phyloP scores from a whole-genome alignment of 2,888 invertebrate genomes.

The Stenurella melanura region DNA sequence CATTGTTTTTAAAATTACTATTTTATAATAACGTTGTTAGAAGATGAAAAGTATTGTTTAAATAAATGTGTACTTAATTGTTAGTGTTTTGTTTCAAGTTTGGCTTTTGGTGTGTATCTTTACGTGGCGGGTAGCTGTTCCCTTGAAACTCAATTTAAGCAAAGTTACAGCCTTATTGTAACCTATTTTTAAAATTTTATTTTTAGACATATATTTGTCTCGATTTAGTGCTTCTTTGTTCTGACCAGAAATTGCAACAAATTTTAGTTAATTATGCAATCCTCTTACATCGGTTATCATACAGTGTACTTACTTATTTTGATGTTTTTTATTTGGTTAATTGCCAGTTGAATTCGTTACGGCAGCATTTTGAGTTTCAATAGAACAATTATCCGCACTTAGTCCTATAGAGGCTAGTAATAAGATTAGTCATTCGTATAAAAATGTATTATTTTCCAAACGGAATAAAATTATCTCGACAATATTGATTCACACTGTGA shows the following conservation, averaged over 20 bases:
- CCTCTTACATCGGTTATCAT: too few relatives aligned
- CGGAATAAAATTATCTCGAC: conserved; percentile 71
- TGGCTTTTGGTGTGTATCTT: conserved; percentile 57
- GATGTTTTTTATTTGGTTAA: too few relatives aligned
- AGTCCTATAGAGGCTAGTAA: conserved; percentile 66
- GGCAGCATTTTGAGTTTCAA: conserved; percentile 40
- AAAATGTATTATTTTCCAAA: conserved; percentile 69
- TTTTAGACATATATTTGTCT: too few relatives aligned
- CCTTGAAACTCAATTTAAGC: conserved; percentile 22
- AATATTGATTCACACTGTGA: conserved; percentile 74
- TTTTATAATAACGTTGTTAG: conserved; percentile 48
- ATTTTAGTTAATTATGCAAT: too few relatives aligned
- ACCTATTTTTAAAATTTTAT: too few relatives aligned
- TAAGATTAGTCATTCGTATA: conserved; percentile 67
- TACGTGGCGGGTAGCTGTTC: conserved; percentile 34
- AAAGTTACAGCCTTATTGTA: too few relatives aligned
- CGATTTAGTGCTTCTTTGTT: too few relatives aligned
- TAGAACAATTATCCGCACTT: conserved; percentile 45
- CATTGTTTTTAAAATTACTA: conserved; percentile 45
- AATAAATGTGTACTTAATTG: conserved; percentile 53
- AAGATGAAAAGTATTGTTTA: conserved; percentile 42
- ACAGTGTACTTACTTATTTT: too few relatives aligned
- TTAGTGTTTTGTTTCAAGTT: conserved; percentile 46
- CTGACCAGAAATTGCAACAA: too few relatives aligned
- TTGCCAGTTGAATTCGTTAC: too few relatives aligned